Percentiles rank a stretch among this genome's conserved stretches.
Evolutionary conservation across 2,888 invertebrate species (phyloP).

Genomic region (Polia nebulosa): DNA sequence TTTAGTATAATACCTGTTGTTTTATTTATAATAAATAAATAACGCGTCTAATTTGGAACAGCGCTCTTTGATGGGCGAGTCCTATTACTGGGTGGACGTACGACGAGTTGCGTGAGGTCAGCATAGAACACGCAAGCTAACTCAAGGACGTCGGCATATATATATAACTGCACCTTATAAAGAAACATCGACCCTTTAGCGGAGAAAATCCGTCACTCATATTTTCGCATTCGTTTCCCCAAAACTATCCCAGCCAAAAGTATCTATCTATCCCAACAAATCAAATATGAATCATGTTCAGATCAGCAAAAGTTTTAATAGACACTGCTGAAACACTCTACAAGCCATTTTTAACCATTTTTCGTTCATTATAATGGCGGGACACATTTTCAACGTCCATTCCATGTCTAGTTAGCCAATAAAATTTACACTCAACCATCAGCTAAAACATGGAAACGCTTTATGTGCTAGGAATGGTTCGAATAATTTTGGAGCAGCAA

Average conservation of each 20-base stretch:
- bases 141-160: too few relatives aligned
- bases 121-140: too few relatives aligned
- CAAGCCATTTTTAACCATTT: not conserved
- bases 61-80: too few relatives aligned
- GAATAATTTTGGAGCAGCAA: not conserved
- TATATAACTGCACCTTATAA: too few relatives aligned
- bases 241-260: not conserved
- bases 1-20: too few relatives aligned
- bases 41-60: too few relatives aligned
- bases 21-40: too few relatives aligned
- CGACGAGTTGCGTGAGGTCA: too few relatives aligned
- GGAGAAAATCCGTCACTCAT: not conserved
- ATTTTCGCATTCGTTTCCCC: not conserved
- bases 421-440: conserved; percentile 8
- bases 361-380: not conserved
- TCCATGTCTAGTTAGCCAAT: not conserved
- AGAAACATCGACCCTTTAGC: not conserved
- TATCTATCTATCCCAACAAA: conserved; percentile 4
- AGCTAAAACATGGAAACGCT: not conserved
- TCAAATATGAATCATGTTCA: conserved; percentile 8
- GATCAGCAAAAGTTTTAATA: not conserved
- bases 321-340: not conserved
- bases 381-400: conserved; percentile 6
- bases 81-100: too few relatives aligned
- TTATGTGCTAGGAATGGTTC: not conserved